Base-by-base conservation (phyloP, 2,888 invertebrate species). In the Copidosoma aretas region DNA sequence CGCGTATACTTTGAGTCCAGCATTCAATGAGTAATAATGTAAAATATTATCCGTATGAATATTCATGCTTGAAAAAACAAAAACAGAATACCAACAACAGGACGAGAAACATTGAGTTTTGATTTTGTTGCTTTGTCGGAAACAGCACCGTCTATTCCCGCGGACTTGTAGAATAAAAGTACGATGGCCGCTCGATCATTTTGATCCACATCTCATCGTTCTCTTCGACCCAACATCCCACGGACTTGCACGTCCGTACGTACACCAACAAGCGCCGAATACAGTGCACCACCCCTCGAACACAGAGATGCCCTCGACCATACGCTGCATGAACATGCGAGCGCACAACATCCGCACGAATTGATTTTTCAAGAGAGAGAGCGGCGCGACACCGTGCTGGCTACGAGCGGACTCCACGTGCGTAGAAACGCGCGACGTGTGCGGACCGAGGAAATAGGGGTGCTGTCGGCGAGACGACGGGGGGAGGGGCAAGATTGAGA, bases 271-370 rank as follows among this genome's bases (percentile, higher is more conserved):
- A 17, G 12, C 43, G 4, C 43, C 12, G 41, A 22, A 21, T 19
- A 41, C 14, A 12, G 19, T n/a, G 58, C 32, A 32, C 3, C n/a
- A n/a, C n/a, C n/a, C n/a, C 8, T 32, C 8, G 32, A 32, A 32
- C 32, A 32, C 8, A 8, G 32, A 32, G 32, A 32, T 32, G 4
- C 32, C 32, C 32, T 32, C 32, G 57, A 57, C n/a, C n/a, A 5
- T n/a, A 10, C 32, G 21, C 39, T 19, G 57, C 19, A 39, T 14
- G 59, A 22, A 17, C 19, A 19, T 12, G 10, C 5, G 51, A 8
- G 39, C 52, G 52, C 49, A 59, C 53, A 65, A 60, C 53, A 60
- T 54, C 53, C 60, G 54, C n/a, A 65, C 60, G 60, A 65, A 60
- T 65, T 65, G 65, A 65, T 60, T 65, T 65, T 60, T 19, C 60